These are phyloP conservation scores for Cryptocheilus praepositus DNA, from an alignment of 2,888 invertebrate genomes.

Conservation along the genomic window DNA sequence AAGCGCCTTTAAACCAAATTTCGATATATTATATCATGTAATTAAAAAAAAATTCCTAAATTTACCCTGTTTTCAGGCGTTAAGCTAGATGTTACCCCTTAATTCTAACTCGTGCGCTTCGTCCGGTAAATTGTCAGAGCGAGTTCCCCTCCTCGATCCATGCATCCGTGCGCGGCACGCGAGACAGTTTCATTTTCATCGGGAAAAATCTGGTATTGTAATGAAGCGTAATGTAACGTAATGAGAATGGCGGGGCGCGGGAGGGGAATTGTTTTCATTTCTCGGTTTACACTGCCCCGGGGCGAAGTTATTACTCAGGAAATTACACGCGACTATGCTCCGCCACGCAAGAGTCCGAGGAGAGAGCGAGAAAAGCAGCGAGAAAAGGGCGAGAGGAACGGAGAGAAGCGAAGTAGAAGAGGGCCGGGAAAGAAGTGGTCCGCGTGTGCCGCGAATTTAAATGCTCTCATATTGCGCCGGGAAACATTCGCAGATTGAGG, in stretches of 20 bases:
- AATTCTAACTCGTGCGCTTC: too few species aligned
- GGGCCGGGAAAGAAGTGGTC: neutral
- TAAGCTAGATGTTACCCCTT: too few species aligned
- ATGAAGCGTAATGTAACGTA: constrained; percentile 8
- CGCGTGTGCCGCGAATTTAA: neutral
- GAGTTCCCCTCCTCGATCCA: neutral
- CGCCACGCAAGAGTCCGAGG: neutral
- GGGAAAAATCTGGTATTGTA: constrained; percentile 3
- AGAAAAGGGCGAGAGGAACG: neutral
- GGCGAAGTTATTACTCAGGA: constrained; percentile 9
- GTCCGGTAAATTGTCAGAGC: too few species aligned
- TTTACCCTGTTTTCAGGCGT: too few species aligned
- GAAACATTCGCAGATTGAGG: constrained; percentile 4
- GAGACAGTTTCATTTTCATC: too few species aligned
- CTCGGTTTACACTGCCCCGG: neutral
- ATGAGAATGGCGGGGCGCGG: neutral
- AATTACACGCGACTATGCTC: constrained; percentile 2
- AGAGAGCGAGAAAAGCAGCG: neutral
- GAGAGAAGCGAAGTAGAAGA: neutral
- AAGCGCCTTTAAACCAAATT: too few species aligned
- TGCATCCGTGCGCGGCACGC: neutral
- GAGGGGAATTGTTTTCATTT: constrained; percentile 6
- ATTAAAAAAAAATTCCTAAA: too few species aligned
- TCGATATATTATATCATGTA: too few species aligned
- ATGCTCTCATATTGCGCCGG: constrained; percentile 4